phyloP scores from a whole-genome alignment of 2,797 vertebrate genomes.

The Parotocinclus haroldoi region DNA sequence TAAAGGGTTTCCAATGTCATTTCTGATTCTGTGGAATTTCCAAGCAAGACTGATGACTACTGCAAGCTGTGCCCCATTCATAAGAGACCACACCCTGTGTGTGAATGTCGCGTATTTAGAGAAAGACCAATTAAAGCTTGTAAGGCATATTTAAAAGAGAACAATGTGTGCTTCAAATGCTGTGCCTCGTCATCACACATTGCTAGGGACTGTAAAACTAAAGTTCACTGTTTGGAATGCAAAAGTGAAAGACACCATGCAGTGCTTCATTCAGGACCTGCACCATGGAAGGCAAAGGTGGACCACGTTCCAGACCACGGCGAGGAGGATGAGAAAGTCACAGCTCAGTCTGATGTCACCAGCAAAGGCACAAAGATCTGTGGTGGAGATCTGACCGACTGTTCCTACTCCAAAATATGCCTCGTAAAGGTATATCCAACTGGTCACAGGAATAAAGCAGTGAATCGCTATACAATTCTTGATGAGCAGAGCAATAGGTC shows the following conservation, averaged over 20 bases:
- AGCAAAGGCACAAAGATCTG: too few species aligned
- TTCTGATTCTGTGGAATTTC: neutral
- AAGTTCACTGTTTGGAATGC: slow-evolving; percentile 27
- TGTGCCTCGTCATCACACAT: slow-evolving; percentile 35
- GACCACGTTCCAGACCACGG: too few species aligned
- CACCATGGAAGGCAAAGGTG: too few species aligned
- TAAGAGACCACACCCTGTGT: slow-evolving; percentile 32
- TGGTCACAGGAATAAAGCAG: too few species aligned
- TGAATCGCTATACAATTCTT: too few species aligned
- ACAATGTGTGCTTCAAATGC: slow-evolving; percentile 40
- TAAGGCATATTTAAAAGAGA: slow-evolving; percentile 32
- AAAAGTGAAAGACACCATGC: too few species aligned
- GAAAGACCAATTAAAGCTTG: slow-evolving; percentile 14
- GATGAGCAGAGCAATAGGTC: too few species aligned
- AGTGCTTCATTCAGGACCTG: too few species aligned
- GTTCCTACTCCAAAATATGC: too few species aligned
- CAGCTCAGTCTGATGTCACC: too few species aligned
- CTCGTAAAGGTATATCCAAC: too few species aligned
- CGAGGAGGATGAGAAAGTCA: too few species aligned
- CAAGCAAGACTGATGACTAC: neutral
- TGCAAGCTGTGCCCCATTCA: slow-evolving; percentile 14
- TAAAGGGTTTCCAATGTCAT: neutral
- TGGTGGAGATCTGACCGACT: neutral
- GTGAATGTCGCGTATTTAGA: slow-evolving; percentile 33
- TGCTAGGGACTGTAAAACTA: slow-evolving; percentile 31